Conservation (phyloP, 2,888 invertebrate genomes). For the Diachrysia chrysitis region DNA sequence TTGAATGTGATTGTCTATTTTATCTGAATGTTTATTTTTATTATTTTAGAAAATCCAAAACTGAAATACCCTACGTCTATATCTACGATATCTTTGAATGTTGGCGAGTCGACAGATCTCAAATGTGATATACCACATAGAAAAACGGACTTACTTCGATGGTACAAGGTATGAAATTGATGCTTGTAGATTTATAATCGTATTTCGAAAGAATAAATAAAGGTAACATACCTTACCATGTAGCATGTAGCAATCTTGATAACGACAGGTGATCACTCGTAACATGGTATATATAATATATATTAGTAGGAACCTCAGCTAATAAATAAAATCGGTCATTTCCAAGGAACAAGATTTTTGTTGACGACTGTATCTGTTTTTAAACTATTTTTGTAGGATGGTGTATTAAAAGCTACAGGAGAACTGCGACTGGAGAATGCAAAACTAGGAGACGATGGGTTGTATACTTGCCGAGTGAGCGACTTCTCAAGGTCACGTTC, state of each 20-base stretch:
- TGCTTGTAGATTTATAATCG: no score
- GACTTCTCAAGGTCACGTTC: constrained; percentile 55
- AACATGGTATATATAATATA: no score
- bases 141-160: constrained; percentile 62
- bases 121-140: constrained; percentile 64
- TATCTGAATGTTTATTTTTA: no score
- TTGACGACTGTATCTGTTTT: background rate
- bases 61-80: constrained; percentile 27
- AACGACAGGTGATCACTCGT: no score
- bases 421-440: constrained; percentile 60
- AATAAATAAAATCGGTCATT: no score
- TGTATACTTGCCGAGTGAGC: constrained; percentile 73
- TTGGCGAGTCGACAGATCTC: constrained; percentile 55
- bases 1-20: no score
- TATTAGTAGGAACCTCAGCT: no score
- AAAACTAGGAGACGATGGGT: constrained; percentile 61
- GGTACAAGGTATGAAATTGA: constrained; percentile 70
- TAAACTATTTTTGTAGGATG: constrained; percentile 54
- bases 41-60: constrained; percentile 63
- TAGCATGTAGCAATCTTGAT: no score
- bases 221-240: no score
- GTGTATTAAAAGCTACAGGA: constrained; percentile 42
- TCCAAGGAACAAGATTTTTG: no score
- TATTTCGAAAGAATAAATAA: no score
- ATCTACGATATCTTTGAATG: constrained; percentile 46